These are phyloP conservation scores for Philotrypesis tridentata DNA, from an alignment of 1,140 invertebrate species.

Conservation along the genomic window DNA sequence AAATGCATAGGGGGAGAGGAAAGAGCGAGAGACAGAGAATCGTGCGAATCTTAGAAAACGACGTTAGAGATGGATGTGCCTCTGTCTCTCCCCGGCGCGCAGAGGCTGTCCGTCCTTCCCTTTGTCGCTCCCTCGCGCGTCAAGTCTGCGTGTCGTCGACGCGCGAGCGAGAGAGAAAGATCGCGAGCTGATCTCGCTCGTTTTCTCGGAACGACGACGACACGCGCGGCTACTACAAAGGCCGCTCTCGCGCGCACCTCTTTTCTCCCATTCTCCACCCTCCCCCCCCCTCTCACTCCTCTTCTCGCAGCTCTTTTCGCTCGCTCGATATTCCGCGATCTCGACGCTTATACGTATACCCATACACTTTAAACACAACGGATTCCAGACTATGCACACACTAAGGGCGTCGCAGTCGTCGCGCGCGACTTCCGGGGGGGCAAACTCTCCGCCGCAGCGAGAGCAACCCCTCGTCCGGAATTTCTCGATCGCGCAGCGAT, in stretches of 20 bases:
- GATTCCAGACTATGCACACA: not conserved
- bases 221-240: constrained; percentile 60
- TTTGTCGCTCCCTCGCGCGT: constrained; percentile 18
- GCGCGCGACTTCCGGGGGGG: constrained; percentile 58
- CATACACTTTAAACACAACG: not conserved
- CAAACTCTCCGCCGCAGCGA: constrained; percentile 10
- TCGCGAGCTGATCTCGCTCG: constrained; percentile 55
- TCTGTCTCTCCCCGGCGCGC: not conserved
- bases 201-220: constrained; percentile 61
- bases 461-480: constrained; percentile 48
- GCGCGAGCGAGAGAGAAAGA: too few relatives aligned
- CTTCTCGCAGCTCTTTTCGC: constrained; percentile 41
- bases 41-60: constrained; percentile 61
- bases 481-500: constrained; percentile 58
- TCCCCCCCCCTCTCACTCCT: not conserved
- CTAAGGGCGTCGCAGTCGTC: constrained; percentile 7
- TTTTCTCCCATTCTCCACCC: not conserved
- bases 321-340: constrained; percentile 64
- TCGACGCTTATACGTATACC: constrained; percentile 12
- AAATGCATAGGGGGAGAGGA: constrained; percentile 12
- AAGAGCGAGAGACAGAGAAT: constrained; percentile 39
- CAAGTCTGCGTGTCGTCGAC: constrained; percentile 8
- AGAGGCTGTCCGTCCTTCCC: not conserved
- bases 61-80: constrained; percentile 56
- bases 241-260: constrained; percentile 15